phyloP scores from a whole-genome alignment of 2,113 vertebrate genomes.

The Oreochromis aureus region DNA sequence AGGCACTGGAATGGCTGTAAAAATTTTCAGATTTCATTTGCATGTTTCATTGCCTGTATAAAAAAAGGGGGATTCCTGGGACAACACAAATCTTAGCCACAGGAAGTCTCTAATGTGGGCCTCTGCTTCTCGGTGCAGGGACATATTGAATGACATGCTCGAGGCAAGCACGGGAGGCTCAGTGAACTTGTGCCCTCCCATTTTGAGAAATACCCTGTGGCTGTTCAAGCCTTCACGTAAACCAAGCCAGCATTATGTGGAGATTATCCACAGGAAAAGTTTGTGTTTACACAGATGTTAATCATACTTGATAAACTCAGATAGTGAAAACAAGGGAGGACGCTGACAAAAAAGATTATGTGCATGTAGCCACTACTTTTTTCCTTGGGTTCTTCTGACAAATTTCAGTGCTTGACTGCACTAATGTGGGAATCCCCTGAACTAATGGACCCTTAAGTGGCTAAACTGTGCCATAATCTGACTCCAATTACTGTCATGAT shows the following conservation, averaged over 20 bases:
- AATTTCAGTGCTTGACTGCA: background rate
- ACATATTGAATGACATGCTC: slow-evolving; percentile 63
- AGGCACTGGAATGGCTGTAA: background rate
- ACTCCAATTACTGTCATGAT: background rate
- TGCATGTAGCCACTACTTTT: background rate
- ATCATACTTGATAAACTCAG: slow-evolving; percentile 35
- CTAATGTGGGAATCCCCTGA: background rate
- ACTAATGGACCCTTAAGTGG: background rate
- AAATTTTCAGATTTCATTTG: background rate
- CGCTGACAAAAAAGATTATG: background rate
- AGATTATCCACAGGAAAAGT: slow-evolving; percentile 55
- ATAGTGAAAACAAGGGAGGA: slow-evolving; percentile 1
- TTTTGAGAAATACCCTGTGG: slow-evolving; percentile 55
- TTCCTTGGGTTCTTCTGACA: background rate
- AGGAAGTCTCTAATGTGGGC: slow-evolving; percentile 47
- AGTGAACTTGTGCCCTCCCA: slow-evolving; percentile 52
- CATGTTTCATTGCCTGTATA: background rate
- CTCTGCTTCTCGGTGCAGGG: slow-evolving; percentile 21
- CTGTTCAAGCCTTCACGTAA: slow-evolving; percentile 28
- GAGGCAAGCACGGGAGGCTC: slow-evolving; percentile 29
- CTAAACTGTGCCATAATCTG: background rate
- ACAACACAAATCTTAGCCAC: slow-evolving; percentile 11
- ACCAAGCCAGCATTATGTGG: slow-evolving; percentile 33
- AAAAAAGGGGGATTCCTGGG: slow-evolving; percentile 26
- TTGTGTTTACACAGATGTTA: slow-evolving; percentile 65